Percentiles rank a stretch among this genome's conserved stretches.
These are phyloP conservation scores for Mechanitis mazaeus DNA, from an alignment of 2,888 invertebrate genomes.

Conservation along the genomic window DNA sequence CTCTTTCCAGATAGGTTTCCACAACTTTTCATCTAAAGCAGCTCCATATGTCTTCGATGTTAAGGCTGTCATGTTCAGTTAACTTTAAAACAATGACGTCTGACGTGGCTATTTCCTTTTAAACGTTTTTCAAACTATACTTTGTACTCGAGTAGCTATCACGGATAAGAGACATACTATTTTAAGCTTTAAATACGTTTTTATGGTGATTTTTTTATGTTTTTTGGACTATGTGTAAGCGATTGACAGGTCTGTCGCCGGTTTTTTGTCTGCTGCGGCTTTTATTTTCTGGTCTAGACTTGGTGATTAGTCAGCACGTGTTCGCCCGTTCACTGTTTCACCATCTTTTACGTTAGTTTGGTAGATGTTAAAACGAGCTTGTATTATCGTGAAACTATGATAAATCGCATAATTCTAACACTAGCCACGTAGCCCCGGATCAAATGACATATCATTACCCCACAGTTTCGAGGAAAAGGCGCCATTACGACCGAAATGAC, in stretches of 20 bases:
- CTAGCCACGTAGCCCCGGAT: conserved; percentile 11
- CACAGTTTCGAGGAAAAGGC: conserved; percentile 54
- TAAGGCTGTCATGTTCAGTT: conserved; percentile 25
- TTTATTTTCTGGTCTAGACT: conserved; percentile 48
- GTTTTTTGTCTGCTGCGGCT: conserved; percentile 39
- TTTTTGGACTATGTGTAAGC: conserved; percentile 30
- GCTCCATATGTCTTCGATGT: conserved; percentile 19
- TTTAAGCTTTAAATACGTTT: conserved; percentile 53
- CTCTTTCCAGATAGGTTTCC: conserved; percentile 12
- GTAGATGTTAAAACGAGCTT: conserved; percentile 29
- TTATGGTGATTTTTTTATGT: conserved; percentile 35
- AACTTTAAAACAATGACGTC: conserved; percentile 24
- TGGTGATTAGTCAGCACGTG: conserved; percentile 56
- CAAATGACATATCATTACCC: conserved; percentile 21
- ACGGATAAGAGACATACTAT: conserved; percentile 43
- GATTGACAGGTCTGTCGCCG: conserved; percentile 55
- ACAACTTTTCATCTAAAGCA: conserved; percentile 15
- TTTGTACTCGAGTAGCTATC: conserved; percentile 46
- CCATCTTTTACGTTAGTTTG: conserved; percentile 39
- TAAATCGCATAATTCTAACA: not conserved
- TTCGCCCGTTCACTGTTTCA: conserved; percentile 39
- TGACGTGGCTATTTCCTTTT: conserved; percentile 28
- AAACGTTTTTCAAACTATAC: conserved; percentile 36
- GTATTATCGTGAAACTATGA: conserved; percentile 16
- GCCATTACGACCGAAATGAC: conserved; percentile 52